Conservation (phyloP, 2,888 invertebrate genomes). For the Aspidapion aeneum region DNA sequence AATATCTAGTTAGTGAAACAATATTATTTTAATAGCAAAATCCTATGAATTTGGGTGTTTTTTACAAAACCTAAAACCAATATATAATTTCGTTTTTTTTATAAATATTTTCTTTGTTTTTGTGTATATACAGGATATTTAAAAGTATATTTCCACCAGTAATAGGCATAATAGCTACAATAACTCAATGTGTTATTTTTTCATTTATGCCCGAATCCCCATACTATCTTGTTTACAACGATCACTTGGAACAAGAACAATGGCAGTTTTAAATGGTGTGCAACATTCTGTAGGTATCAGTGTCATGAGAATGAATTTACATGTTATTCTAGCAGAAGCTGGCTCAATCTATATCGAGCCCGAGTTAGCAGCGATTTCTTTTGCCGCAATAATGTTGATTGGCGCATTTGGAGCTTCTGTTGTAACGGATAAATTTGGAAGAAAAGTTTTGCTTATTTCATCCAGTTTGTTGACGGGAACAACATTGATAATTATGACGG, state of each 20-base stretch:
- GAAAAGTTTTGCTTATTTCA: slow-evolving; percentile 40
- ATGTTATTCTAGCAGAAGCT: slow-evolving; percentile 41
- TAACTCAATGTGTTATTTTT: slow-evolving; percentile 38
- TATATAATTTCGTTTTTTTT: no score
- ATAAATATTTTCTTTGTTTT: no score
- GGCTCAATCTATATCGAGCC: slow-evolving; percentile 39
- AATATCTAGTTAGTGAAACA: no score
- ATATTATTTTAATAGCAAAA: no score
- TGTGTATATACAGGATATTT: no score
- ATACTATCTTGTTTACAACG: slow-evolving; percentile 40
- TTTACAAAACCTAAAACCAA: no score
- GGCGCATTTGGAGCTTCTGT: slow-evolving; percentile 39
- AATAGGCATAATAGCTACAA: slow-evolving; percentile 38
- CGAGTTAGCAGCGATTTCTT: slow-evolving; percentile 41
- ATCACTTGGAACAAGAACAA: slow-evolving; percentile 39
- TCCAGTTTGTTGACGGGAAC: slow-evolving; percentile 41
- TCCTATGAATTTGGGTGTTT: no score
- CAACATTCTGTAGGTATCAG: slow-evolving; percentile 45
- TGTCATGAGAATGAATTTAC: slow-evolving; percentile 47
- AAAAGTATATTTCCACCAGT: slow-evolving; percentile 38
- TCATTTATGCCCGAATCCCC: slow-evolving; percentile 46
- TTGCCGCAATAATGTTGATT: slow-evolving; percentile 41
- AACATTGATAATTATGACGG: slow-evolving; percentile 38
- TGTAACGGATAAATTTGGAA: slow-evolving; percentile 42
- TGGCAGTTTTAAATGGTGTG: slow-evolving; percentile 42